Percentiles rank a stretch among this genome's conserved stretches.
These are phyloP conservation scores for Semotilus atromaculatus DNA, from an alignment of 2,797 vertebrate genomes.

Conservation along the genomic window DNA sequence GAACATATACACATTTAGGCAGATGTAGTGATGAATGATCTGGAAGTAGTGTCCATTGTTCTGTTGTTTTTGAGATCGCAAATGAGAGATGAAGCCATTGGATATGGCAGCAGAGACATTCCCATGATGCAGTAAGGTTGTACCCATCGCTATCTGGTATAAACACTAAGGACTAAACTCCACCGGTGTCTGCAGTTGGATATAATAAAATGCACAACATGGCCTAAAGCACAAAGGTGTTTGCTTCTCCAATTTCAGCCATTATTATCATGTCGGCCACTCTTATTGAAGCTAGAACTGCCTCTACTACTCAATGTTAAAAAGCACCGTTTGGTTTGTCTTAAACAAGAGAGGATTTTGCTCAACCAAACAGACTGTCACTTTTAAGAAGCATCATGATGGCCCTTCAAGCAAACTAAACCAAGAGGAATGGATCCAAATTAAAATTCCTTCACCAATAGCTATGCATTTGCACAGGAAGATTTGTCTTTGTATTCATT, in stretches of 20 bases:
- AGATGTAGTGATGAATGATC: background rate
- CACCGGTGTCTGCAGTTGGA: background rate
- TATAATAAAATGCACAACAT: background rate
- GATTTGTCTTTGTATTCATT: background rate
- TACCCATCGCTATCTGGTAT: background rate
- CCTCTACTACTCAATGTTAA: background rate
- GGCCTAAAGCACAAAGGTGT: background rate
- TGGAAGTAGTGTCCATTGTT: background rate
- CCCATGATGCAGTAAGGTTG: constrained; percentile 2
- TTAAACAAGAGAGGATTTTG: background rate
- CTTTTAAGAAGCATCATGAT: background rate
- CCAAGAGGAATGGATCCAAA: background rate
- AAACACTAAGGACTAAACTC: background rate
- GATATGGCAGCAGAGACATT: background rate
- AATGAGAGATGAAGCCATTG: background rate
- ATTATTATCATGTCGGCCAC: background rate
- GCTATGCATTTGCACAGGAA: background rate
- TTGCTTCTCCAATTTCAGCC: background rate
- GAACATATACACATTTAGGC: background rate
- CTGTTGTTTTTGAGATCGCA: background rate
- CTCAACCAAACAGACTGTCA: background rate
- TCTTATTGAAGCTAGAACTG: background rate
- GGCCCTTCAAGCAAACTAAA: background rate
- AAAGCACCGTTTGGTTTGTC: background rate
- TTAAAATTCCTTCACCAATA: background rate